Percentiles rank a stretch among this genome's conserved stretches.
These are phyloP conservation scores for Nothocercus nigrocapillus DNA, from an alignment of 2,113 vertebrate species.

Conservation along the genomic window DNA sequence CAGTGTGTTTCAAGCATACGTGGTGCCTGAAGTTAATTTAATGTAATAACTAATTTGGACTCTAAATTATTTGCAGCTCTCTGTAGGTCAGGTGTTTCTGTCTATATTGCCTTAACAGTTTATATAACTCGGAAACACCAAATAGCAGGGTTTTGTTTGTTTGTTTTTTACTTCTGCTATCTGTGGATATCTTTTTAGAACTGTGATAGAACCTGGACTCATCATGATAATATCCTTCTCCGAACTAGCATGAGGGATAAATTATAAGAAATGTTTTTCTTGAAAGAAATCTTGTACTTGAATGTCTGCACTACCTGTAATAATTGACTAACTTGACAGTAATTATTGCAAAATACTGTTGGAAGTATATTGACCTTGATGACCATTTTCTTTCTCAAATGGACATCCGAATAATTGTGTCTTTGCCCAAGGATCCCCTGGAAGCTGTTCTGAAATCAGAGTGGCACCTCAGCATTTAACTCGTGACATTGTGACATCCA, in stretches of 20 bases:
- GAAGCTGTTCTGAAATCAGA: slow-evolving; percentile 23
- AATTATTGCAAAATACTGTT: background rate
- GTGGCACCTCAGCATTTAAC: slow-evolving; percentile 29
- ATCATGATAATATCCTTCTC: background rate
- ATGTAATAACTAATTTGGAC: background rate
- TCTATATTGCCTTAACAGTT: background rate
- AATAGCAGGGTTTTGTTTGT: background rate
- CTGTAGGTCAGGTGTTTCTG: background rate
- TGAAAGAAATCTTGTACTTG: accelerated
- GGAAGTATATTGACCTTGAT: background rate
- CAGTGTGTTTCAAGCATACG: background rate
- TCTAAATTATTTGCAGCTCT: background rate
- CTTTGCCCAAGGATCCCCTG: slow-evolving; percentile 28
- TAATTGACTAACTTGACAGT: background rate
- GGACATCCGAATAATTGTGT: background rate
- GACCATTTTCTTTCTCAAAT: background rate
- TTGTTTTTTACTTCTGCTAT: background rate
- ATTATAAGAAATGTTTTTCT: background rate
- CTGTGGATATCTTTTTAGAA: background rate
- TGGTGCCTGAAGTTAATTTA: background rate
- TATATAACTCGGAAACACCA: accelerated
- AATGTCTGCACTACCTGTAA: background rate
- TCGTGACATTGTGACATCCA: slow-evolving; percentile 12
- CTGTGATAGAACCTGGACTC: accelerated
- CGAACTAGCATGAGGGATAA: background rate